Conservation (phyloP, 2,888 invertebrate genomes). For the Drosophila prolongata region DNA sequence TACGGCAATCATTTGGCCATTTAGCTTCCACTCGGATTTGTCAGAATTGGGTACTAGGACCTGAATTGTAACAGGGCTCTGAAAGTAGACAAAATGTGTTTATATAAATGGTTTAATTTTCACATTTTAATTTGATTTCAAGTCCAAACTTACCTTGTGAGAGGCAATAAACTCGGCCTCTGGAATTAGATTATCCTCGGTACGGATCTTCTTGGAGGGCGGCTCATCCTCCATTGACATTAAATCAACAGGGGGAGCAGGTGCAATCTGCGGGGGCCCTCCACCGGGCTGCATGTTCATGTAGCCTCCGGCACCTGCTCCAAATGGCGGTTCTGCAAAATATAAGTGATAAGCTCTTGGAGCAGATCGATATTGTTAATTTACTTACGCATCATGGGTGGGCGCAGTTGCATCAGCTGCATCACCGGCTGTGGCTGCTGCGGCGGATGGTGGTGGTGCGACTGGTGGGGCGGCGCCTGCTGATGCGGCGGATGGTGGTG, state of each 20-base stretch:
- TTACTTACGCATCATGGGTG: slow-evolving; percentile 84
- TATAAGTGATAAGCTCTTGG: neutral
- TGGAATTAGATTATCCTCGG: slow-evolving; percentile 96
- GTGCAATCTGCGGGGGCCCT: slow-evolving; percentile 77
- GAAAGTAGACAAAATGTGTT: slow-evolving; percentile 15
- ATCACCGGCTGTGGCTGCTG: slow-evolving; percentile 78
- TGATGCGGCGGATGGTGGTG: slow-evolving; percentile 60
- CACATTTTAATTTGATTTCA: neutral
- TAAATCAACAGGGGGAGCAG: slow-evolving; percentile 86
- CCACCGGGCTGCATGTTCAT: slow-evolving; percentile 82
- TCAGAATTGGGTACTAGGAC: slow-evolving; percentile 94
- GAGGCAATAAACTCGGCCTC: slow-evolving; percentile 92
- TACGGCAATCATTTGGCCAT: slow-evolving; percentile 93
- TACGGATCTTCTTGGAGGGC: slow-evolving; percentile 93
- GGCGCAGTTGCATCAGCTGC: slow-evolving; percentile 84
- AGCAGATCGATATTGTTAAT: accelerated
- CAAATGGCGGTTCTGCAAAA: slow-evolving; percentile 84
- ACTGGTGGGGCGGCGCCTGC: slow-evolving; percentile 50
- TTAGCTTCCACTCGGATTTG: slow-evolving; percentile 97
- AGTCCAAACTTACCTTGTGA: slow-evolving; percentile 85
- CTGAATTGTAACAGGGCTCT: slow-evolving; percentile 92
- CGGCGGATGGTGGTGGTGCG: slow-evolving; percentile 45
- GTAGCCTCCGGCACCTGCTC: slow-evolving; percentile 83
- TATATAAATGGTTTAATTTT: too few relatives aligned
- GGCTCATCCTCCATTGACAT: slow-evolving; percentile 91